Base-by-base conservation (phyloP, 2,888 invertebrate species). In the Stenolophus ochropezus region DNA sequence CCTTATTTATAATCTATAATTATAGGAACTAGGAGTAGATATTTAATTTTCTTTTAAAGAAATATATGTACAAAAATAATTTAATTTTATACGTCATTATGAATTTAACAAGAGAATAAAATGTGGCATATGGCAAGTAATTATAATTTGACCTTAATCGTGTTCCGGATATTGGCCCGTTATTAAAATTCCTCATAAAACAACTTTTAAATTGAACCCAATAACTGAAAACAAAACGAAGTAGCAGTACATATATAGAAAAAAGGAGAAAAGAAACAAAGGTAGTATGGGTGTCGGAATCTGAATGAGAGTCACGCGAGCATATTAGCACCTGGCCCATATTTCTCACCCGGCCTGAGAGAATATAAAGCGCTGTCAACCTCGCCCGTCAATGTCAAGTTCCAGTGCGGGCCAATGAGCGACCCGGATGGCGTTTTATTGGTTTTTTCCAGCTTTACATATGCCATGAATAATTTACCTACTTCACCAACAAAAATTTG, bases 361-460 rank as follows among this genome's bases (percentile, higher is more conserved):
- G 77, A 77, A 58, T 77, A 61, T 77, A 61, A 58, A 77, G 61
- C 58, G 42, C 77, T 77, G 77, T 77, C 77, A 77, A 77, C 61
- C 23, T 20, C 77, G 47, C 58, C 47, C 23, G 42, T 77, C 77
- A 58, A 33, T 77, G 58, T 61, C 77, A 74, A 61, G 56, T 56
- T 56, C 20, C 6, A 18, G 23, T 25, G 14, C 14, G 21, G 23
- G 3, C 61, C 23, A 61, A 61, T 61, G 61, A 61, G 23, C 23
- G 25, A n/a, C n/a, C 5, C 4, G 56, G 11, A 11, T 21, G 21
- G 56, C 61, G 61, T 61, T 61, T 61, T 61, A 61, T 61, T 61
- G 61, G 61, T 61, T 61, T 61, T 61, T 61, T 16, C 20, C 23
- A 61, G 25, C 61, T 61, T 61, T 61, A 61, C 61, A 61, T 61